Evolutionary conservation across 2,113 vertebrate genomes (phyloP).

Genomic region (Halcyon senegalensis): DNA sequence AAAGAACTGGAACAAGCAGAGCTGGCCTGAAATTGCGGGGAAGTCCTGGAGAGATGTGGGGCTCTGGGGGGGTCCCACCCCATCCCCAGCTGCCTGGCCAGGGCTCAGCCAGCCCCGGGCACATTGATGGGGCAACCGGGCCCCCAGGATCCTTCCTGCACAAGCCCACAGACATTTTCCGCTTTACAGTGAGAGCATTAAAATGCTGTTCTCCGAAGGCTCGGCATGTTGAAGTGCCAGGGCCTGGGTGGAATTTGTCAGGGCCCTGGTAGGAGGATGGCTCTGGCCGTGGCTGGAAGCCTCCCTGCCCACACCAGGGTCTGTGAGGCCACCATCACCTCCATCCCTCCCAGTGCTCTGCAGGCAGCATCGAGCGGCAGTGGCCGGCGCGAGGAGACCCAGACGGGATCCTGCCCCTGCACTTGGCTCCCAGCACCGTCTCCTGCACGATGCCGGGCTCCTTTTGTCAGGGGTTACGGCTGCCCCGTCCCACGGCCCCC

Average conservation of each 20-base stretch:
- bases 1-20: neutral
- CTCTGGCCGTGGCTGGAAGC: neutral
- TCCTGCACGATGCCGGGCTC: conserved; percentile 35
- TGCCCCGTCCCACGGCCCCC: conserved; percentile 62
- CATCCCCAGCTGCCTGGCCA: neutral
- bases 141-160: neutral
- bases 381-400: neutral
- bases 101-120: neutral
- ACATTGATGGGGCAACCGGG: neutral
- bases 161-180: conserved; percentile 16
- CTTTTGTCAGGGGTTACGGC: conserved; percentile 68
- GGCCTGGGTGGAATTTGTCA: conserved; percentile 3
- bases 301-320: accelerated
- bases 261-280: neutral
- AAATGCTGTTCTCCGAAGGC: neutral
- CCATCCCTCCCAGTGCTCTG: accelerated
- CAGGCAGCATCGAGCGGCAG: neutral
- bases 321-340: neutral
- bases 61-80: neutral
- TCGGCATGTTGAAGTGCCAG: conserved; percentile 15
- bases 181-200: neutral
- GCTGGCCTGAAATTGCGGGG: neutral
- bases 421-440: conserved; percentile 20
- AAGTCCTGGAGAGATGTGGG: accelerated
- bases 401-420: neutral